phyloP scores from a whole-genome alignment of 2,888 invertebrate species.

The Falcaria lacertinaria region DNA sequence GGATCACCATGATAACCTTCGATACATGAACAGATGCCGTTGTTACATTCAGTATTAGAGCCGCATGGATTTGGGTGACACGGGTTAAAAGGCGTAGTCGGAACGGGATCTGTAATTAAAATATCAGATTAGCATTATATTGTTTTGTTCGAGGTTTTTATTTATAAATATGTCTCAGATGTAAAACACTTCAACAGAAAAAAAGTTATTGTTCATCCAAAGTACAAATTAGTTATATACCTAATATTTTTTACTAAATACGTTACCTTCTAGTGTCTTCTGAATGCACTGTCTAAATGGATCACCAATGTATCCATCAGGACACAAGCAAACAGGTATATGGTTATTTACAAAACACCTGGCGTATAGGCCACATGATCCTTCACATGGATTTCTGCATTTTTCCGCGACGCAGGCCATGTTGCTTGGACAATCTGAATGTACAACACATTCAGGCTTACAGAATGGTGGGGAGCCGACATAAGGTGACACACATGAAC shows the following conservation, averaged over 20 bases:
- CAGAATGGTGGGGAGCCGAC: conserved; percentile 83
- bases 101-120: conserved; percentile 40
- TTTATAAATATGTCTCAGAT: no score
- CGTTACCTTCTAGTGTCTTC: conserved; percentile 76
- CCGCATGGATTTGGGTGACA: conserved; percentile 84
- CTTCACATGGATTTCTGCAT: conserved; percentile 85
- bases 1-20: conserved; percentile 84
- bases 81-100: conserved; percentile 55
- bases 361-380: conserved; percentile 83
- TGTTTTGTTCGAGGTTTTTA: no score
- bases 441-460: conserved; percentile 83
- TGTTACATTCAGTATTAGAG: conserved; percentile 77
- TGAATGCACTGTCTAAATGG: conserved; percentile 83
- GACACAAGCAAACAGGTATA: conserved; percentile 85
- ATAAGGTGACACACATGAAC: conserved; percentile 84
- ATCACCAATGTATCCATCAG: conserved; percentile 82
- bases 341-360: conserved; percentile 85
- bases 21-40: conserved; percentile 81
- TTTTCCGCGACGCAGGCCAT: conserved; percentile 84
- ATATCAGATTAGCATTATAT: neutral
- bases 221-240: no score
- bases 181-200: no score
- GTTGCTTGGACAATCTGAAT: conserved; percentile 82
- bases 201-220: no score
- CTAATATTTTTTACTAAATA: no score